phyloP scores from a whole-genome alignment of 2,113 vertebrate species.

The Serilophus lunatus region DNA sequence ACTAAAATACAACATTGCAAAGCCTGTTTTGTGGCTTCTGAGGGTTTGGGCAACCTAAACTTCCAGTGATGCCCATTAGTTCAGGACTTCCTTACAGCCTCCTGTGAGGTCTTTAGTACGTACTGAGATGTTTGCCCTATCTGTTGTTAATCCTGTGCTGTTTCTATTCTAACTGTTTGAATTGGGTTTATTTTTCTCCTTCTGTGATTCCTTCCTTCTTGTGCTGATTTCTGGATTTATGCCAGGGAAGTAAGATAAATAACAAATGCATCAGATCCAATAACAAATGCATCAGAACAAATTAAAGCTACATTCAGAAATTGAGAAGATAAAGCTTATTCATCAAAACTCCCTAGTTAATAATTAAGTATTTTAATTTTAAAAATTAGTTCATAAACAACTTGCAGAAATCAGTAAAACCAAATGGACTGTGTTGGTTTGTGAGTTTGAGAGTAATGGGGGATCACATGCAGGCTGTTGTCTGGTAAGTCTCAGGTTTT shows the following conservation, averaged over 20 bases:
- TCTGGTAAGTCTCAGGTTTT: not conserved
- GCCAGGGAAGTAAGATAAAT: not conserved
- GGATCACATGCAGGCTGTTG: rapidly evolving
- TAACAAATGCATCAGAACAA: not conserved
- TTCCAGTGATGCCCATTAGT: not conserved
- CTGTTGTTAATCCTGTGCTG: not conserved
- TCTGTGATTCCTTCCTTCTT: not conserved
- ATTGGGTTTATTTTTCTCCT: not conserved
- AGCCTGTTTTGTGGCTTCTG: not conserved
- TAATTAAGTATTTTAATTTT: not conserved
- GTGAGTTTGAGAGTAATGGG: rapidly evolving
- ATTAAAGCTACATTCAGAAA: not conserved
- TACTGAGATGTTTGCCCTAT: not conserved
- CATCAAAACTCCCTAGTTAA: not conserved
- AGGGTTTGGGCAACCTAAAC: not conserved
- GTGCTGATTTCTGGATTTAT: not conserved
- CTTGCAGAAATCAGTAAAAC: not conserved
- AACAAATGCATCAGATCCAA: not conserved
- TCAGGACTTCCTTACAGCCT: not conserved
- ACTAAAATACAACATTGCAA: not conserved
- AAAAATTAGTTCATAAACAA: not conserved
- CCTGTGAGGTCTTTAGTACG: not conserved
- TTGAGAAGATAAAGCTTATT: not conserved
- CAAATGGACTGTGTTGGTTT: not conserved
- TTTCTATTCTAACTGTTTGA: not conserved